Base-by-base conservation (phyloP, 2,888 invertebrate genomes). In the Amiota minor region DNA sequence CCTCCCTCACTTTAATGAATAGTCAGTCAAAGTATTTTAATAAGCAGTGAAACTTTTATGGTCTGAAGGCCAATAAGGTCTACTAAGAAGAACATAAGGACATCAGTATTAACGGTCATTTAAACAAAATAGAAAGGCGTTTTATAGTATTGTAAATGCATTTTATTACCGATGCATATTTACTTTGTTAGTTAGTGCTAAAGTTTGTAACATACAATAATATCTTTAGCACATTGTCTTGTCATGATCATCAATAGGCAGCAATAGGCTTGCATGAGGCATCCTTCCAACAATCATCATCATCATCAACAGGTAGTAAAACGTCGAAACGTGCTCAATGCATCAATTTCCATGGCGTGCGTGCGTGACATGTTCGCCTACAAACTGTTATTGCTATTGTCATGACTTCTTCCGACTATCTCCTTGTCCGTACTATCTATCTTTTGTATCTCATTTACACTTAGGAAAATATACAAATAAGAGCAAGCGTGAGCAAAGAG, bases 281-380 rank as follows among this genome's bases (percentile, higher is more conserved):
- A 76, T 62, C n/a, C 23, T 35, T n/a, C 20, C 35, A 50, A 9
- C 12, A 77, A 78, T 77, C 77, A 71, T 75, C 75, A 76, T 78
- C 77, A 76, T 75, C 81, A 81, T 80, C 86, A 86, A 86, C 88
- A 87, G 87, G 88, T 87, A 87, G 87, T 87, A 86, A 85, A 86
- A 81, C 77, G 80, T 76, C 80, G 79, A 84, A 86, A 87, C 87
- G 87, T 87, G 87, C 87, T 80, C 85, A 82, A 79, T 83, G 76
- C 80, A 79, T 77, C 79, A 80, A 82, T 83, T 81, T 79, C 78
- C 82, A 82, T 81, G 76, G 78, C 75, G 78, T 76, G 72, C 81
- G 81, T 86, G 85, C 85, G 86, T 83, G 85, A 84, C 86, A 84
- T 79, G 81, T 79, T 79, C 78, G 72, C 70, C 74, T 74, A 72